These are phyloP conservation scores for Drosophila subobscura DNA, from an alignment of 1,140 invertebrate species.

Conservation along the genomic window DNA sequence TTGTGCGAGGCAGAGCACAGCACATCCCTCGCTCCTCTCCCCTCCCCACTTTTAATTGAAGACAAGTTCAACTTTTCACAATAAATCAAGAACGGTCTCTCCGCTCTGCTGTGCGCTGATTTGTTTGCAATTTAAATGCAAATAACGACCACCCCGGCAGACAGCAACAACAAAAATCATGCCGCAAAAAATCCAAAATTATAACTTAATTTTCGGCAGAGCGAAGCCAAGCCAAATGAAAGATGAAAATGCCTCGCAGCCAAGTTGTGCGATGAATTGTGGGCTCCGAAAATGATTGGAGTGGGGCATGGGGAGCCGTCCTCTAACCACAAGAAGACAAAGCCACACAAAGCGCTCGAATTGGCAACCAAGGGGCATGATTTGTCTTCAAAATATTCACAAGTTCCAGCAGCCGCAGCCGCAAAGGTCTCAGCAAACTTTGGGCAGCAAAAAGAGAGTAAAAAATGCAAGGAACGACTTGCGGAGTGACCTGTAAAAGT, in stretches of 20 bases:
- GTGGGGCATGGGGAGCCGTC: neutral
- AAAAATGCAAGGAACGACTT: conserved; percentile 31
- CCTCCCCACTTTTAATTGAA: conserved; percentile 72
- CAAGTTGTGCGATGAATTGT: conserved; percentile 51
- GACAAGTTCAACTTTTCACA: conserved; percentile 53
- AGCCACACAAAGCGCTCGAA: conserved; percentile 68
- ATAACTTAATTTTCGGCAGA: conserved; percentile 76
- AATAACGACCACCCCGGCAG: conserved; percentile 74
- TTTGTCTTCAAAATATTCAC: conserved; percentile 72
- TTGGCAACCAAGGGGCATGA: conserved; percentile 64
- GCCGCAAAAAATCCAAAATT: conserved; percentile 63
- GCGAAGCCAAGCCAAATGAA: conserved; percentile 36
- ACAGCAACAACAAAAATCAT: neutral
- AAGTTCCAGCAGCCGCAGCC: neutral
- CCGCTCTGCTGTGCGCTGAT: conserved; percentile 49
- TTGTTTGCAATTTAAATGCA: conserved; percentile 82
- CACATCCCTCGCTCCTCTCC: conserved; percentile 19
- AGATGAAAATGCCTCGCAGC: conserved; percentile 56
- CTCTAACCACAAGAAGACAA: conserved; percentile 57
- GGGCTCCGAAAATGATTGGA: conserved; percentile 10
- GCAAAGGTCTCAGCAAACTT: conserved; percentile 1
- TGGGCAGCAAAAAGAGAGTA: conserved; percentile 24
- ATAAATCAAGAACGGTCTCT: conserved; percentile 64
- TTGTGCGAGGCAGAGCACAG: neutral
- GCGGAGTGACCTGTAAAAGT: conserved; percentile 4